Evolutionary conservation across 2,113 vertebrate genomes (phyloP).

Genomic region (Gymnogyps californianus): DNA sequence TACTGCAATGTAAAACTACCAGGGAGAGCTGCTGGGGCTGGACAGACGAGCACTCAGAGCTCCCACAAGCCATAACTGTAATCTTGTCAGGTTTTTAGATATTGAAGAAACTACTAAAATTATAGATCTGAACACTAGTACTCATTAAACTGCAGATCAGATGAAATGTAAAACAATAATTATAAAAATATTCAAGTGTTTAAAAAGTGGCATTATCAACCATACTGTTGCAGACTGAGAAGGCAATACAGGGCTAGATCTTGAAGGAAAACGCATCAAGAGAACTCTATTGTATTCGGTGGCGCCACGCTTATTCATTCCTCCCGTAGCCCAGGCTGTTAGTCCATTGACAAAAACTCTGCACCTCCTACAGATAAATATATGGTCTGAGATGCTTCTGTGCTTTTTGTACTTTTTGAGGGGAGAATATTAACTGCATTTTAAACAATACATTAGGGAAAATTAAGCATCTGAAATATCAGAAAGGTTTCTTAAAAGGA

Average conservation of each 20-base stretch:
- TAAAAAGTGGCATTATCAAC: not conserved
- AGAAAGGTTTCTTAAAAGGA: conserved; percentile 4
- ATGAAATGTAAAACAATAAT: not conserved
- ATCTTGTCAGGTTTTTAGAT: not conserved
- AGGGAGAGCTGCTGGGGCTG: not conserved
- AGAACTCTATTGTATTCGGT: not conserved
- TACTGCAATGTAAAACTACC: not conserved
- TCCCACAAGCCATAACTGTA: not conserved
- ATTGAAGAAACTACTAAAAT: not conserved
- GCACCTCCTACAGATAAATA: not conserved
- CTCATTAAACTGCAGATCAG: not conserved
- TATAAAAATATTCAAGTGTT: not conserved
- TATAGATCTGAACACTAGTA: not conserved
- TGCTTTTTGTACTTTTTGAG: not conserved
- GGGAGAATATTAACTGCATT: not conserved
- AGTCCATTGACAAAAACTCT: not conserved
- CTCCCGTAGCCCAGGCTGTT: not conserved
- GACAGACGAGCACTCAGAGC: not conserved
- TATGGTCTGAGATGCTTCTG: not conserved
- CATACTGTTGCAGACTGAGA: not conserved
- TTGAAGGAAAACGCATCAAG: not conserved
- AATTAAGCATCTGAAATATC: conserved; percentile 22
- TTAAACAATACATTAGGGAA: conserved; percentile 18
- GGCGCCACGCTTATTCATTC: not conserved
- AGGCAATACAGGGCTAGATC: not conserved